A percentile compares a stretch with the other conserved stretches of the same genome.
phyloP scores from a whole-genome alignment of 2,113 vertebrate genomes.

The Paedocypris sp. region DNA sequence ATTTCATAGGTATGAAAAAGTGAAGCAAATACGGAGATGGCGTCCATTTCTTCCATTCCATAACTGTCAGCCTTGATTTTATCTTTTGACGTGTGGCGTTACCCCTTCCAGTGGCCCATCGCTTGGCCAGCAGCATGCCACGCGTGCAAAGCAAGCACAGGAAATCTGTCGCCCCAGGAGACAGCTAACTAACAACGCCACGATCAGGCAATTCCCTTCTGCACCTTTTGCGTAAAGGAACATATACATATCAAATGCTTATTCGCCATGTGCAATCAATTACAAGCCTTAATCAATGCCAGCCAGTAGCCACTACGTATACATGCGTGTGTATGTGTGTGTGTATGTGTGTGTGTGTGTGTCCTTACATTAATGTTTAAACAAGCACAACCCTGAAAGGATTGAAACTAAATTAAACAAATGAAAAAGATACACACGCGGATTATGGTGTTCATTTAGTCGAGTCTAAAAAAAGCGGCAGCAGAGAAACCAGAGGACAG shows the following conservation, averaged over 20 bases:
- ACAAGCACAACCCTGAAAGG: constrained; percentile 6
- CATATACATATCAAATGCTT: constrained; percentile 47
- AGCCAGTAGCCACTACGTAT: constrained; percentile 39
- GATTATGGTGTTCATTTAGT: constrained; percentile 55
- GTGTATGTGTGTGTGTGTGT: not conserved
- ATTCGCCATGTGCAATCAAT: constrained; percentile 70
- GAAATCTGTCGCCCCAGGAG: constrained; percentile 53
- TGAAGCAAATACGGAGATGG: not conserved
- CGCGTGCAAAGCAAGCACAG: constrained; percentile 59
- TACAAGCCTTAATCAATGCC: constrained; percentile 64
- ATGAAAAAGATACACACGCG: constrained; percentile 41
- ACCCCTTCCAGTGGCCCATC: constrained; percentile 36
- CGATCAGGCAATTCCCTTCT: constrained; percentile 64
- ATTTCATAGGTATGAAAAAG: not conserved
- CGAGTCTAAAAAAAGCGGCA: constrained; percentile 21
- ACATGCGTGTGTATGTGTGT: not conserved
- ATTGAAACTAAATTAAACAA: not conserved
- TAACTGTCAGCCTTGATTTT: constrained; percentile 38
- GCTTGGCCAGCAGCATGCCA: constrained; percentile 58
- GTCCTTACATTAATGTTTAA: not conserved
- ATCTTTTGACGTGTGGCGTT: constrained; percentile 29
- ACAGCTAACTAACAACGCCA: constrained; percentile 51
- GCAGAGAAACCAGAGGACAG: not conserved
- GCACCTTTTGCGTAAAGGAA: constrained; percentile 62
- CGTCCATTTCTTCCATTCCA: not conserved